Percentiles rank a stretch among this genome's conserved stretches.
phyloP scores from a whole-genome alignment of 2,888 invertebrate genomes.

The Seira ritae region DNA sequence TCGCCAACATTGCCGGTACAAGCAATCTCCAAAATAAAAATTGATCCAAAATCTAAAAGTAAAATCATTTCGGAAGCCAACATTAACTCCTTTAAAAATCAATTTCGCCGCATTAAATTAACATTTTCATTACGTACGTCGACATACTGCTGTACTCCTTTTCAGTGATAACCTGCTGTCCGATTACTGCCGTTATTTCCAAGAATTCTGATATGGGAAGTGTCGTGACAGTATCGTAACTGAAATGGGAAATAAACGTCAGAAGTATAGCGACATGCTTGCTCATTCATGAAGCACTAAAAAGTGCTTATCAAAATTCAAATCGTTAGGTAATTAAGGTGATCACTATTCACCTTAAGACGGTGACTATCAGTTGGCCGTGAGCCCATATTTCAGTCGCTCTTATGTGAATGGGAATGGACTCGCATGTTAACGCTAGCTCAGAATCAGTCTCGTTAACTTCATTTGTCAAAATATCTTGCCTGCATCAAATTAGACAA shows the following conservation, averaged over 20 bases:
- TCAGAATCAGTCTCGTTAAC: neutral
- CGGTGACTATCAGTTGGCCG: slow-evolving; percentile 25
- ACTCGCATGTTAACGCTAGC: neutral
- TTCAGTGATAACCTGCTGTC: slow-evolving; percentile 30
- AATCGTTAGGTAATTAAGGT: neutral
- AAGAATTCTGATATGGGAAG: neutral
- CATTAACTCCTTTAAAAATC: neutral
- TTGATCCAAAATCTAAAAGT: slow-evolving; percentile 65
- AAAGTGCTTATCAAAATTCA: neutral
- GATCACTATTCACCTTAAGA: slow-evolving; percentile 15
- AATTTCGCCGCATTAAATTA: neutral
- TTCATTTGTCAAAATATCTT: neutral
- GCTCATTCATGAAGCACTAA: too few relatives aligned
- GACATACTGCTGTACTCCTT: slow-evolving; percentile 42
- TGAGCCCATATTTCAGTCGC: slow-evolving; percentile 37
- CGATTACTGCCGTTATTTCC: neutral
- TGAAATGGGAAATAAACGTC: slow-evolving; percentile 5
- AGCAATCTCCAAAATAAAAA: slow-evolving; percentile 63
- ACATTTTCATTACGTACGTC: slow-evolving; percentile 9
- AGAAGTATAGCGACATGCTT: too few relatives aligned
- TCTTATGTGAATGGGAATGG: slow-evolving; percentile 23
- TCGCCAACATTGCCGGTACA: slow-evolving; percentile 67
- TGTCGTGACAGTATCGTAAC: neutral
- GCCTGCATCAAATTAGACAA: neutral
- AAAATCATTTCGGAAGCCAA: neutral